Conservation (phyloP, 2,888 invertebrate genomes). For the Agriotes lineatus region DNA sequence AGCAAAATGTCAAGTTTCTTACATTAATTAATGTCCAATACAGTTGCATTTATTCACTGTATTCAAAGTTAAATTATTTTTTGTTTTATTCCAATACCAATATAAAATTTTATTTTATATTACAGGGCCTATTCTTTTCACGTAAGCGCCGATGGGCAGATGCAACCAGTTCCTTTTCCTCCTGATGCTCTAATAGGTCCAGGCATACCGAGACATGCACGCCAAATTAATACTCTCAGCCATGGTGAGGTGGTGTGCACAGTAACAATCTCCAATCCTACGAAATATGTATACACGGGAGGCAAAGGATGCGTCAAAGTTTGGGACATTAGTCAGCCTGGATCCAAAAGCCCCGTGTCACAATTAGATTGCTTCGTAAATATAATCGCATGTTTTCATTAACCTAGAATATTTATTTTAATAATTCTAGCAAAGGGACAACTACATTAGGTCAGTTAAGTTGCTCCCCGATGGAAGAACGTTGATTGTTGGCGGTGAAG, state of each 20-base stretch:
- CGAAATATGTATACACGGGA: slow-evolving; percentile 94
- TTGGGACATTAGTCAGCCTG: slow-evolving; percentile 95
- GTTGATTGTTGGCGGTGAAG: slow-evolving; percentile 95
- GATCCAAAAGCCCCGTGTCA: slow-evolving; percentile 87
- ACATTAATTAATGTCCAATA: too few species aligned
- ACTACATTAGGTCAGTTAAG: slow-evolving; percentile 96
- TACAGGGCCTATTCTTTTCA: slow-evolving; percentile 96
- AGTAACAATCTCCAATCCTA: slow-evolving; percentile 94
- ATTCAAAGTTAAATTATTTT: too few species aligned
- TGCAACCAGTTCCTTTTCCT: slow-evolving; percentile 95
- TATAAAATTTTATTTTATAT: too few species aligned
- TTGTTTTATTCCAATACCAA: too few species aligned
- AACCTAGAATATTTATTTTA: background rate
- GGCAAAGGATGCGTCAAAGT: slow-evolving; percentile 98
- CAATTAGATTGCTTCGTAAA: slow-evolving; percentile 91
- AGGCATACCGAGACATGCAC: slow-evolving; percentile 92
- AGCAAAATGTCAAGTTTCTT: too few species aligned
- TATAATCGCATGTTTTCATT: slow-evolving; percentile 55
- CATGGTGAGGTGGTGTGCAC: slow-evolving; percentile 98
- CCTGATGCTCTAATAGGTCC: slow-evolving; percentile 93
- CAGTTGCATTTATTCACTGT: too few species aligned
- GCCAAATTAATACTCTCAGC: slow-evolving; percentile 92
- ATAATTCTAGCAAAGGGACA: slow-evolving; percentile 84
- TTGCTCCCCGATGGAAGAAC: slow-evolving; percentile 92
- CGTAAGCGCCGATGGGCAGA: slow-evolving; percentile 89